Percentiles rank a stretch among this genome's conserved stretches.
Evolutionary conservation across 2,797 vertebrate genomes (phyloP).

Genomic region (Nothura maculosa): DNA sequence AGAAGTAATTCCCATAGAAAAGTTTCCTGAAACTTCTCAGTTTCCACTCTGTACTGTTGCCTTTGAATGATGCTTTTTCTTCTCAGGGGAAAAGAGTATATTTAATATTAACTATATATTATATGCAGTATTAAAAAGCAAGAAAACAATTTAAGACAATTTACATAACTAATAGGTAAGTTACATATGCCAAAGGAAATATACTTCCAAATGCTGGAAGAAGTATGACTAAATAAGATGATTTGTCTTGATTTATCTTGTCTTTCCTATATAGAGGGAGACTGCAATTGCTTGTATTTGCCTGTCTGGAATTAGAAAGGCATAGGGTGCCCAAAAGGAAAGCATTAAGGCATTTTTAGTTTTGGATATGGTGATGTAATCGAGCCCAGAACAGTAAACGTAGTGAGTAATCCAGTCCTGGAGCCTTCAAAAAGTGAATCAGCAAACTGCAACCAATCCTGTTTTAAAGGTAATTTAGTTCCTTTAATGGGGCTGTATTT

Average conservation of each 20-base stretch:
- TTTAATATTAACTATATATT: too few relatives aligned
- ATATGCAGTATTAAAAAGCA: neutral
- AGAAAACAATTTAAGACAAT: neutral
- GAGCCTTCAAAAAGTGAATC: neutral
- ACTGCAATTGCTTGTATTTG: neutral
- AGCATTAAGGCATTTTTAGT: neutral
- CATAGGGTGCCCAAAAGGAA: neutral
- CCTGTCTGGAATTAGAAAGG: neutral
- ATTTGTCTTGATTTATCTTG: neutral
- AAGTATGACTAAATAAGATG: neutral
- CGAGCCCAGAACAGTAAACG: too few relatives aligned
- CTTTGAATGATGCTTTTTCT: neutral
- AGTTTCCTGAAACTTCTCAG: neutral
- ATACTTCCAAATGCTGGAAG: neutral
- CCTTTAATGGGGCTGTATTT: neutral
- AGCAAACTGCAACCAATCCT: neutral
- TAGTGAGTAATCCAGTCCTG: too few relatives aligned
- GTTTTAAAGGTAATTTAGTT: neutral
- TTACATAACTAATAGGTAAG: neutral
- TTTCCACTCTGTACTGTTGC: neutral
- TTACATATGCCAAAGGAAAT: too few relatives aligned
- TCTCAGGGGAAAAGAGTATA: neutral
- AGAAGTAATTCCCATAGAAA: rapidly evolving
- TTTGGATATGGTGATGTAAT: neutral
- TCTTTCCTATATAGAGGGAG: neutral